These are phyloP conservation scores for Meriones psammophilus DNA, from an alignment of 2,797 vertebrate species.

Conservation along the genomic window DNA sequence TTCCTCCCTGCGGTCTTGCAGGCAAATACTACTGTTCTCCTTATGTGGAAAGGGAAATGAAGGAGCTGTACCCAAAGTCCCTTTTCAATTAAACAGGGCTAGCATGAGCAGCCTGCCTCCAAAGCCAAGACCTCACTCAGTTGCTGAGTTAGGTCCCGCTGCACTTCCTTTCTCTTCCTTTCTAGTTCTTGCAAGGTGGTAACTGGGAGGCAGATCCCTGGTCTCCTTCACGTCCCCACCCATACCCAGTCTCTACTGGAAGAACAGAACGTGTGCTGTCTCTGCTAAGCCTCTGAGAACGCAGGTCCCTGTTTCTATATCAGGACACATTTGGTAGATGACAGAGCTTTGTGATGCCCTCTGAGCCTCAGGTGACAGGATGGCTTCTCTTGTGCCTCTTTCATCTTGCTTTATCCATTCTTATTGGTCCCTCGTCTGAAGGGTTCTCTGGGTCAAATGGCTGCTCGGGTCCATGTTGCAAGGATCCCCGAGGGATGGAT, in stretches of 20 bases:
- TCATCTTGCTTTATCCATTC: background rate
- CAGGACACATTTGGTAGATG: rapidly evolving
- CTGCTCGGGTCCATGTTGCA: too few relatives aligned
- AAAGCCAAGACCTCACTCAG: background rate
- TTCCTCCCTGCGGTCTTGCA: background rate
- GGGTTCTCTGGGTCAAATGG: background rate
- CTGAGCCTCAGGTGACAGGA: background rate
- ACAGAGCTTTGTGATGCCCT: background rate
- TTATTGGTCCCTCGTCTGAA: rapidly evolving
- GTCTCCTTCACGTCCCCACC: too few relatives aligned
- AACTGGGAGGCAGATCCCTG: background rate
- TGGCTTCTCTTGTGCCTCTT: background rate
- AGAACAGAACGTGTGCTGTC: background rate
- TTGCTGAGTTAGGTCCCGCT: background rate
- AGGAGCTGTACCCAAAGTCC: background rate
- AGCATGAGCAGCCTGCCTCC: background rate
- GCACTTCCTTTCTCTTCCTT: background rate
- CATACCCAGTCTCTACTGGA: background rate
- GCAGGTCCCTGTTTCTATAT: background rate
- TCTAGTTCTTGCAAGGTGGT: rapidly evolving
- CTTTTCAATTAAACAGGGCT: background rate
- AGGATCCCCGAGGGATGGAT: background rate
- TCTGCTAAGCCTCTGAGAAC: background rate
- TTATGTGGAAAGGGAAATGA: background rate
- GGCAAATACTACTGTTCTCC: background rate